phyloP scores from a whole-genome alignment of 2,888 invertebrate species.

The Fragum whitleyi region DNA sequence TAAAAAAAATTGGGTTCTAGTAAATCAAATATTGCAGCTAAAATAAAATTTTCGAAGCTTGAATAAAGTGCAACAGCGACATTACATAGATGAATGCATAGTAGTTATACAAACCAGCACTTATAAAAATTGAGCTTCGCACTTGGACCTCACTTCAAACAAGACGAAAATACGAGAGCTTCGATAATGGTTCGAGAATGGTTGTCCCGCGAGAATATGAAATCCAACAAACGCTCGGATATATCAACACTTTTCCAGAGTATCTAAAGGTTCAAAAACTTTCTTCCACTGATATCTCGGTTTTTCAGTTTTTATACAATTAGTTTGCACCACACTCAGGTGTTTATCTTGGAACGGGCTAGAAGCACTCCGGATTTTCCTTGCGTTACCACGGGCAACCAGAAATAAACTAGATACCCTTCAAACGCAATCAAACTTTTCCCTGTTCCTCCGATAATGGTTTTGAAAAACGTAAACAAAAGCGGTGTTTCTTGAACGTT shows the following conservation, averaged over 20 bases:
- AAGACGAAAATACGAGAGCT: too few relatives aligned
- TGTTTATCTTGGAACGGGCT: neutral
- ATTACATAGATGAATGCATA: too few relatives aligned
- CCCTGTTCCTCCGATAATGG: neutral
- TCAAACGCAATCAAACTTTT: constrained; percentile 16
- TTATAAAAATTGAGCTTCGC: too few relatives aligned
- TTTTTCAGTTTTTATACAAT: constrained; percentile 12
- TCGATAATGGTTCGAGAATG: too few relatives aligned
- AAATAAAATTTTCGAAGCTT: too few relatives aligned
- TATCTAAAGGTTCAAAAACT: constrained; percentile 12
- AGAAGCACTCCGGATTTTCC: constrained; percentile 17
- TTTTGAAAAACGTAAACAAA: constrained; percentile 9
- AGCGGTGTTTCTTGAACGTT: neutral
- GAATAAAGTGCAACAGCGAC: too few relatives aligned
- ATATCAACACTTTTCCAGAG: constrained; percentile 3
- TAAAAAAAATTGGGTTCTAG: too few relatives aligned
- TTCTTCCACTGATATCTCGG: neutral
- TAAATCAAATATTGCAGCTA: too few relatives aligned
- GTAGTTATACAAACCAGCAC: too few relatives aligned
- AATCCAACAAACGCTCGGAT: neutral
- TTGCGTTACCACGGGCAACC: constrained; percentile 11
- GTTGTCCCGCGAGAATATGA: neutral
- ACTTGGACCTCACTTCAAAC: too few relatives aligned
- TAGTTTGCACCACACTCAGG: neutral
- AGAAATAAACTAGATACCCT: constrained; percentile 7